phyloP scores from a whole-genome alignment of 2,888 invertebrate species.

The Macrophya alboannulata region DNA sequence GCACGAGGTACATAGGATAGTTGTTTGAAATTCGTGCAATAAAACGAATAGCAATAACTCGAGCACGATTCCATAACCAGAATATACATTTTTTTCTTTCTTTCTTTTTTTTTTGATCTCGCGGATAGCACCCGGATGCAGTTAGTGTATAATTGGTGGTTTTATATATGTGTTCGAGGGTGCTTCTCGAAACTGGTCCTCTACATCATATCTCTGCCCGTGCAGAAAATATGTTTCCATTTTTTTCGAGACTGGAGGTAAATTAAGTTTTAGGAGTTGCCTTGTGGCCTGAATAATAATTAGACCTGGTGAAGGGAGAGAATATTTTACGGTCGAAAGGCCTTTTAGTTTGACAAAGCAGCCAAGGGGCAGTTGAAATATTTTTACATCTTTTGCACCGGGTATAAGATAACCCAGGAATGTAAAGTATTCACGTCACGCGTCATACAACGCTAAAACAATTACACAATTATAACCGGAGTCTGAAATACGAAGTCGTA shows the following conservation, averaged over 20 bases:
- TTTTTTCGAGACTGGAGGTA: neutral
- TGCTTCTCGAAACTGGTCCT: neutral
- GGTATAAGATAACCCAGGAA: neutral
- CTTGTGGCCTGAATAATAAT: constrained; percentile 42
- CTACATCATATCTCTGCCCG: neutral
- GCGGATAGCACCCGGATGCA: neutral
- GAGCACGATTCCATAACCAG: neutral
- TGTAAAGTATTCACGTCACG: neutral
- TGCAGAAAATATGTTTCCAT: neutral
- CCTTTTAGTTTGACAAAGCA: neutral
- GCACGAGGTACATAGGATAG: neutral
- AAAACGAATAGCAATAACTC: too few relatives aligned
- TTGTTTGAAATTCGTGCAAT: neutral
- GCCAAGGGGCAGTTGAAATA: constrained; percentile 5
- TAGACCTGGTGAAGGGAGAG: neutral
- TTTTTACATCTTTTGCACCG: neutral
- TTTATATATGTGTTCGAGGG: neutral
- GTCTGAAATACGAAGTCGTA: neutral
- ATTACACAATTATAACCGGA: neutral
- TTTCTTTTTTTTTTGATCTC: too few relatives aligned
- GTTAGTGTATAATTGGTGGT: constrained; percentile 1
- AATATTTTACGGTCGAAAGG: neutral
- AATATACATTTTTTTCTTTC: neutral
- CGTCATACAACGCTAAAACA: constrained; percentile 1
- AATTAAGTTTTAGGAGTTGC: constrained; percentile 35